Evolutionary conservation across 2,888 invertebrate genomes (phyloP).

Genomic region (Eristalinus aeneus): DNA sequence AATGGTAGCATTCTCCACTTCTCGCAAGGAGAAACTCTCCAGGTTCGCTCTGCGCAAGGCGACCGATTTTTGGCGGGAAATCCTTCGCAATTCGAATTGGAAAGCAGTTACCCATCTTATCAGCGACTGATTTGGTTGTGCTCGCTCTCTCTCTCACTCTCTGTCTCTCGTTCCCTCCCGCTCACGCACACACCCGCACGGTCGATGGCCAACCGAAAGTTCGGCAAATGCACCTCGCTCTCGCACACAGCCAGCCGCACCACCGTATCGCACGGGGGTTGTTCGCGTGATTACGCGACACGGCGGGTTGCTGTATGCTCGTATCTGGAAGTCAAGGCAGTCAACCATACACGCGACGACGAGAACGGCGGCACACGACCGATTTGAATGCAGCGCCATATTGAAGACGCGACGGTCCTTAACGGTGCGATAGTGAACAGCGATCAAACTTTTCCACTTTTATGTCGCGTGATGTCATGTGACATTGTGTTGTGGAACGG

Average conservation of each 20-base stretch:
- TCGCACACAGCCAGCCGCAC: neutral
- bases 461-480: slow-evolving; percentile 51
- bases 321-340: neutral
- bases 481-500: slow-evolving; percentile 68
- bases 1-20: slow-evolving; percentile 40
- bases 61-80: slow-evolving; percentile 60
- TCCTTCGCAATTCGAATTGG: neutral
- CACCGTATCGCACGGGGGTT: neutral
- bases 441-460: slow-evolving; percentile 42
- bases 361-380: slow-evolving; percentile 37
- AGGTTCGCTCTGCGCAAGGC: slow-evolving; percentile 39
- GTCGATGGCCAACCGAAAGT: neutral
- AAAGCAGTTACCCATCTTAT: neutral
- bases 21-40: slow-evolving; percentile 58
- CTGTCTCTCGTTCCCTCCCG: neutral
- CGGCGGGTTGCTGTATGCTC: slow-evolving; percentile 10
- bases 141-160: neutral
- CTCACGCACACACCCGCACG: neutral
- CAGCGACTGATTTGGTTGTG: neutral
- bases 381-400: slow-evolving; percentile 32
- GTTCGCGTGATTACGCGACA: neutral
- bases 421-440: neutral
- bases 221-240: neutral
- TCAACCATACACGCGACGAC: neutral
- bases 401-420: neutral